Evolutionary conservation across 2,888 invertebrate species (phyloP).

Genomic region (Monochamus alternatus): DNA sequence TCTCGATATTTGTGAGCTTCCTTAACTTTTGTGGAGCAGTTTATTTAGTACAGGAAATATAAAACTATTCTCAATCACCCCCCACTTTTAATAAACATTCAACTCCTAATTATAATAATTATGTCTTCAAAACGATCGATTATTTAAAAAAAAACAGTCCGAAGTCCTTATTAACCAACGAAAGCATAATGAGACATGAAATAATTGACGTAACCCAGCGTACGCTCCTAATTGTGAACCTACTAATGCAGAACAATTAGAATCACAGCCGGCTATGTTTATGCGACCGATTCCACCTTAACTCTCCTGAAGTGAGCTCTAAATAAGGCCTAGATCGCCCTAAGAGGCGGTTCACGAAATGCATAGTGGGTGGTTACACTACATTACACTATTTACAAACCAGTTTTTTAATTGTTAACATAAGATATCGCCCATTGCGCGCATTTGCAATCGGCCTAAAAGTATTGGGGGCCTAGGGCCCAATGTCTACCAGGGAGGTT

Average conservation of each 20-base stretch:
- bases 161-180: background rate
- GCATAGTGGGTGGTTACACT: conserved; percentile 57
- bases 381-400: conserved; percentile 53
- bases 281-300: background rate
- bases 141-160: background rate
- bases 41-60: too few species aligned
- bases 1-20: too few species aligned
- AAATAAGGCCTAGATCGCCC: conserved; percentile 25
- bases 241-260: conserved; percentile 26
- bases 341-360: conserved; percentile 46
- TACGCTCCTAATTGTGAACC: conserved; percentile 9
- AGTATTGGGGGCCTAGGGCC: conserved; percentile 27
- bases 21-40: too few species aligned
- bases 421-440: conserved; percentile 20
- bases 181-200: background rate
- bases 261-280: conserved; percentile 15
- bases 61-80: too few species aligned
- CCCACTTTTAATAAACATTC: too few species aligned
- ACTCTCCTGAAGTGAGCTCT: background rate
- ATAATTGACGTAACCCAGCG: background rate
- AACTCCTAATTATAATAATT: background rate
- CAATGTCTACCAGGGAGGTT: conserved; percentile 11
- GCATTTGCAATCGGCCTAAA: background rate
- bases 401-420: conserved; percentile 40
- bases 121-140: background rate